phyloP scores from a whole-genome alignment of 2,797 vertebrate genomes.

The Chaunax sp. region DNA sequence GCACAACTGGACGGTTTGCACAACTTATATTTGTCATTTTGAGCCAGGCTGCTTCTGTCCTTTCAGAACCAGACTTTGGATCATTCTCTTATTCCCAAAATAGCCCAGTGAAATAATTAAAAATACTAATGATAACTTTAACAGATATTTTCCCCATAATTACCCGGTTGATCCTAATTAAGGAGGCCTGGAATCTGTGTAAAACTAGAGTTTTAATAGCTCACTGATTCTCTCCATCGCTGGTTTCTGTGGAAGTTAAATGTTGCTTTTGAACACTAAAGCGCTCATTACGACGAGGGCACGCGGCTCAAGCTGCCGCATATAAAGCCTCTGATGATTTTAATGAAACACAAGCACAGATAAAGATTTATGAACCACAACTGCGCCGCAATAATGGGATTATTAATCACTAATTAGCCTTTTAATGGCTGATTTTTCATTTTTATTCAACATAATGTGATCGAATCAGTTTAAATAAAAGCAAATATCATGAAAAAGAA shows the following conservation, averaged over 20 bases:
- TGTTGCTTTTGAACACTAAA: conserved; percentile 25
- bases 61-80: too few species aligned
- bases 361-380: background rate
- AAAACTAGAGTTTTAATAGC: conserved; percentile 1
- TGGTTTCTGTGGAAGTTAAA: conserved; percentile 17
- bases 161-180: background rate
- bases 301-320: conserved; percentile 37
- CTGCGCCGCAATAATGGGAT: background rate
- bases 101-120: background rate
- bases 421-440: background rate
- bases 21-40: background rate
- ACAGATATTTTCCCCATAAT: background rate
- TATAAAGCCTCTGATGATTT: conserved; percentile 37
- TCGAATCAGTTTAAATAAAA: background rate
- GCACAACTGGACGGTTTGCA: background rate
- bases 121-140: background rate
- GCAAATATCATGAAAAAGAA: background rate
- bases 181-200: conserved; percentile 20
- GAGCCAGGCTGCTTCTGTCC: too few species aligned
- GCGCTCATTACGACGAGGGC: conserved; percentile 22
- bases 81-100: conserved; percentile 4
- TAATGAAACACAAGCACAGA: conserved; percentile 8
- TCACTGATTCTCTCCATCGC: background rate
- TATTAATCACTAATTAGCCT: background rate
- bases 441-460: background rate